Base-by-base conservation (phyloP, 2,888 invertebrate genomes). In the Epistrophe grossulariae region DNA sequence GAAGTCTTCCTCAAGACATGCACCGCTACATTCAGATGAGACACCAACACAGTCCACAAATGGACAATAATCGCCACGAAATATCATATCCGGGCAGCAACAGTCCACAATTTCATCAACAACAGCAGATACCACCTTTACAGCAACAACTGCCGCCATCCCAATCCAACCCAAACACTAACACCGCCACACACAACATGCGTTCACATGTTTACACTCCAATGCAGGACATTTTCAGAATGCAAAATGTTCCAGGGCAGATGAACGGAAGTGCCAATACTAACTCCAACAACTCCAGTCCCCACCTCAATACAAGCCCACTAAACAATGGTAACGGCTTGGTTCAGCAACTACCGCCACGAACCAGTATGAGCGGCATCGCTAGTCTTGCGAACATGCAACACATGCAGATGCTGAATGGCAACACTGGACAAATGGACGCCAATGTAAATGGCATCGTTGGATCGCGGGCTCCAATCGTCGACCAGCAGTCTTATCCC, bases 341-440 rank as follows among this genome's bases (percentile, higher is more conserved):
- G 79, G 80, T 88, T 76, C 88, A 87, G 84, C 89, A 89, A 77
- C 73, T 81, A 52, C 88, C 88, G 66, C 77, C 90, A 52, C 91
- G 92, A 81, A 92, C 91, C 57, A 92, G 91, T 89, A 92, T 92
- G 92, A 92, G 90, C 88, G 92, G 92, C 88, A 90, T 92, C 90
- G 90, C 90, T 88, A 90, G 89, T 89, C 90, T 91, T 90, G 91
- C 91, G 80, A 90, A 89, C 89, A 91, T 90, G 90, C 91, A 91
- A 89, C 91, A 91, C 88, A 88, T 91, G 90, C 91, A 90, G 89
- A 91, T 91, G 90, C 84, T 90, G 57, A 88, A 15, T 62, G 79
- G 83, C 71, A 83, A 83, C 70, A 73, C 78, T 79, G 84, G 87
- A 81, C 88, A 88, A 77, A 79, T 77, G 81, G 83, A 79, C 81